Percentiles rank a stretch among this genome's conserved stretches.
phyloP scores from a whole-genome alignment of 2,113 vertebrate genomes.

The Todiramphus chloris region DNA sequence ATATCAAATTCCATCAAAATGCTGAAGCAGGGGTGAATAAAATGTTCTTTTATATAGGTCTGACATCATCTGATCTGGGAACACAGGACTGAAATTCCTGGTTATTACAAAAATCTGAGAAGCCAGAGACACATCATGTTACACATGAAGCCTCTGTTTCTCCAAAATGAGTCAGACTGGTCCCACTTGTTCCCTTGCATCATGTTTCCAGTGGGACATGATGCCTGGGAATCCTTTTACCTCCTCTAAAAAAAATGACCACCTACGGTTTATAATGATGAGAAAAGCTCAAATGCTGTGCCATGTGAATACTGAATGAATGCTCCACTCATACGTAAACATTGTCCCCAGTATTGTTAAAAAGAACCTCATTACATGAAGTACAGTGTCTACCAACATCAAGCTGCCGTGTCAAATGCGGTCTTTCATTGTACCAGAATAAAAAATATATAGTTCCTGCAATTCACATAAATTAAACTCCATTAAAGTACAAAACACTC shows the following conservation, averaged over 20 bases:
- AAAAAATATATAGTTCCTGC: neutral
- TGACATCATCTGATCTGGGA: neutral
- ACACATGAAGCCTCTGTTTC: neutral
- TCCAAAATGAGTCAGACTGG: neutral
- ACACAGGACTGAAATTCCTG: neutral
- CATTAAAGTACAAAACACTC: neutral
- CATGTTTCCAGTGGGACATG: neutral
- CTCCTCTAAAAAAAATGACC: neutral
- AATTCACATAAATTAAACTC: neutral
- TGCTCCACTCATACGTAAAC: neutral
- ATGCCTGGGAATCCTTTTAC: neutral
- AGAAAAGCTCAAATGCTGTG: neutral
- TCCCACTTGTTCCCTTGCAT: neutral
- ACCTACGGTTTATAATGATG: neutral
- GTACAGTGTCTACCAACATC: neutral
- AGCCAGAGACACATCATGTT: neutral
- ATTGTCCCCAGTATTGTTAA: neutral
- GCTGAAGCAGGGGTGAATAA: neutral
- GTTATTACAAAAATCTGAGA: neutral
- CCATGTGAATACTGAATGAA: neutral
- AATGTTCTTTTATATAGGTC: neutral
- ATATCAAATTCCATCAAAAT: neutral
- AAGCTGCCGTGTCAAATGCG: neutral
- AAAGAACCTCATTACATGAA: neutral
- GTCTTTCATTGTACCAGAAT: neutral